Conservation (phyloP, 2,888 invertebrate genomes). For the Epirrhoe tristata region DNA sequence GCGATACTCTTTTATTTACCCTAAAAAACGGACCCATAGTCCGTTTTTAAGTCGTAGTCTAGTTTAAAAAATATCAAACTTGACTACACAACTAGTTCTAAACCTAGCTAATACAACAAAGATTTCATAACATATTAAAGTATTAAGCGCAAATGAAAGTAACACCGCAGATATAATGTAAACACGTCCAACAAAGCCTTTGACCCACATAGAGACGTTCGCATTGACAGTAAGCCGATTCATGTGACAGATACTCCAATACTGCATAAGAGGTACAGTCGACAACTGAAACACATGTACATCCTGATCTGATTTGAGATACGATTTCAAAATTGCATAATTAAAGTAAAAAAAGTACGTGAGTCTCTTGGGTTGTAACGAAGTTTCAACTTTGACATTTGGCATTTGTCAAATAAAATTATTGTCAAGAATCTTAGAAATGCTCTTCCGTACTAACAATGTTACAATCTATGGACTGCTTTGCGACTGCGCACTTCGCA, state of each 20-base stretch:
- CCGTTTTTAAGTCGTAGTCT: no score
- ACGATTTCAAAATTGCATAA: background rate
- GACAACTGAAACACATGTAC: conserved; percentile 1
- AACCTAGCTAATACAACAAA: background rate
- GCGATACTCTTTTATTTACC: background rate
- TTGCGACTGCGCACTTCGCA: no score
- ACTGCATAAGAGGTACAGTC: conserved; percentile 27
- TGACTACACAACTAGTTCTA: background rate
- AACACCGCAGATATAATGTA: conserved; percentile 7
- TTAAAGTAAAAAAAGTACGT: background rate
- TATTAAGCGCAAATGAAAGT: conserved; percentile 16
- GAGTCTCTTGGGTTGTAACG: no score
- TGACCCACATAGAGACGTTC: conserved; percentile 25
- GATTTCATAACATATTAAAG: conserved; percentile 5
- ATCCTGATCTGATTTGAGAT: background rate
- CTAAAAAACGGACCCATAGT: background rate
- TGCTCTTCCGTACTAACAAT: no score
- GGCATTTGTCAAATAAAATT: no score
- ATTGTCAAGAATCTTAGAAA: no score
- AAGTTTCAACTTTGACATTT: no score
- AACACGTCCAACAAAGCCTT: conserved; percentile 21
- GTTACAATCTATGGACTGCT: no score
- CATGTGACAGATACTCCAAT: conserved; percentile 28
- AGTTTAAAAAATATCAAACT: background rate
- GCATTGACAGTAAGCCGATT: conserved; percentile 25